Evolutionary conservation across 2,888 invertebrate species (phyloP).

Genomic region (Incurvaria masculella): DNA sequence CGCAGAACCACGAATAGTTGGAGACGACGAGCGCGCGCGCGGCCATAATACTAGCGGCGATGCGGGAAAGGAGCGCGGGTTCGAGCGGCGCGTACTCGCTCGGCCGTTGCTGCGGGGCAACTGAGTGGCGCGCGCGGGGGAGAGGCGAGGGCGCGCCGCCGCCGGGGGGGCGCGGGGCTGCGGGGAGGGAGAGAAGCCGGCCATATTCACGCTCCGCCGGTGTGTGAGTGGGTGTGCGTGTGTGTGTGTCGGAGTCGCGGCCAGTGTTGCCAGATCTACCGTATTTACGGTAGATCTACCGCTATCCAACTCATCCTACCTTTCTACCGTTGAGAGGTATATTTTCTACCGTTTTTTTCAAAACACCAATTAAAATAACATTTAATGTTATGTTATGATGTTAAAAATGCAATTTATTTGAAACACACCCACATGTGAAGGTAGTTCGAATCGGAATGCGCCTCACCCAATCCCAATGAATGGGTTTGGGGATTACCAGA

Average conservation of each 20-base stretch:
- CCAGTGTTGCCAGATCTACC: no score
- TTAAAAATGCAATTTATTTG: no score
- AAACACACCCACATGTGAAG: no score
- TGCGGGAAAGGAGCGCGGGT: conserved; percentile 44
- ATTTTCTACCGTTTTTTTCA: no score
- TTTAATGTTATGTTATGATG: no score
- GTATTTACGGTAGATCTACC: no score
- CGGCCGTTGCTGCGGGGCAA: conserved; percentile 39
- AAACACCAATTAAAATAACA: no score
- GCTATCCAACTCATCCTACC: no score
- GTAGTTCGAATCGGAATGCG: no score
- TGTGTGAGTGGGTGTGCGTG: neutral
- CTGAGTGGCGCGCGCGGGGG: conserved; percentile 22
- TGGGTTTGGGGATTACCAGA: no score
- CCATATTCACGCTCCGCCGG: neutral
- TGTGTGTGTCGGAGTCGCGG: neutral
- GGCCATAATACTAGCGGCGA: conserved; percentile 47
- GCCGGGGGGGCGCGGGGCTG: conserved; percentile 18
- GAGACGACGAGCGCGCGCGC: conserved; percentile 49
- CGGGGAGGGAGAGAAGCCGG: conserved; percentile 23
- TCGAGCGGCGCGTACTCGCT: conserved; percentile 33
- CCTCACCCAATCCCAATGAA: no score
- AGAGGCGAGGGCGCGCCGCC: conserved; percentile 17
- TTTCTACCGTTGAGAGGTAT: neutral
- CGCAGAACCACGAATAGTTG: conserved; percentile 51